Evolutionary conservation across 2,888 invertebrate genomes (phyloP), one percentile per base, ranked within the genome.

Genomic region (Blastobasis adustella): DNA sequence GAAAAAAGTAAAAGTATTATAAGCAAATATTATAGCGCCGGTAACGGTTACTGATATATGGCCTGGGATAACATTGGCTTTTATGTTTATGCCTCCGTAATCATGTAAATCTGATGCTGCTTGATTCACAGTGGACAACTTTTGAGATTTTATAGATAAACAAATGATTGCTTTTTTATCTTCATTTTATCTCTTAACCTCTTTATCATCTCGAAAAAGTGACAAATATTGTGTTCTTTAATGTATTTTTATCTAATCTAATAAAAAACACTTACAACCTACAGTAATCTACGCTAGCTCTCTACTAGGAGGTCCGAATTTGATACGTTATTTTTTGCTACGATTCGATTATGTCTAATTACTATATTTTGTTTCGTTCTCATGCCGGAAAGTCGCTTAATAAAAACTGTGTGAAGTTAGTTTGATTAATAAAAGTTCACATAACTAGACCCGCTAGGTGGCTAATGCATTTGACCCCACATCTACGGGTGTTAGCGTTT

Each of bases 401-500:
- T 62, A 63, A 66, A 63, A 64, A 66, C 67, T 59, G 42, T 49
- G 51, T 55, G 47, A 61, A 66, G 65, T 59, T 58, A 65, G 58
- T 73, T 77, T 82, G 85, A 83, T 85, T 80, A 79, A 84, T 83
- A 79, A 71, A 76, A 67, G 71, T 77, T 75, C 76, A 77, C 74
- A 71, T 69, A 70, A 65, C 70, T 69, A 62, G 63, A 68, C 80
- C 78, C 83, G 79, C 82, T 85, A 82, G 83, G 85, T 84, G 85
- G 83, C 85, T 87, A 87, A 87, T 86, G 87, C 71, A 70, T 83
- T 83, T 85, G 86, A 87, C 87, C 86, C 65, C 76, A 64, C 77
- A 77, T 80, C 73, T 63, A 70, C 76, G 73, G 72, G 78, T 81
- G 82, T 82, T 82, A 85, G 76, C 77, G 61, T 76, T 79, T 83